Percentiles rank a stretch among this genome's conserved stretches.
These are phyloP conservation scores for Drosophila equinoxialis DNA, from an alignment of 1,140 invertebrate genomes.

Conservation along the genomic window DNA sequence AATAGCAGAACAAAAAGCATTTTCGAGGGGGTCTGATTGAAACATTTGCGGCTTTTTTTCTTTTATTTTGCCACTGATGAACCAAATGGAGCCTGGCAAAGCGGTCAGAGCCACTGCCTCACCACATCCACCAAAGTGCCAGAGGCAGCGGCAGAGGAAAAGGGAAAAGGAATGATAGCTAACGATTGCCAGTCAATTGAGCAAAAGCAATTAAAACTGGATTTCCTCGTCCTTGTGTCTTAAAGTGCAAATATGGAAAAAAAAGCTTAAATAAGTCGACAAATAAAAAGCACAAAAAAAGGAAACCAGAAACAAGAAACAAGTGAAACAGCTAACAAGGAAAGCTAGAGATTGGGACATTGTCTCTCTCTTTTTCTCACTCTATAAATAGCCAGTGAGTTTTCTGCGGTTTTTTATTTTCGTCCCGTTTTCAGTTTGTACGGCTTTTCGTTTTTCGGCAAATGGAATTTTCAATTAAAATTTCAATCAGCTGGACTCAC, in stretches of 20 bases:
- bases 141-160: neutral
- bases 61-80: constrained; percentile 9
- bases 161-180: constrained; percentile 2
- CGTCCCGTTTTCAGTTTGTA: constrained; percentile 1
- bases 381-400: constrained; percentile 31
- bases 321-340: constrained; percentile 17
- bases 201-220: constrained; percentile 83
- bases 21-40: constrained; percentile 52
- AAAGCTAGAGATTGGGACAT: constrained; percentile 21
- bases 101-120: neutral
- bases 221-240: constrained; percentile 60
- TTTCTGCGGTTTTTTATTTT: constrained; percentile 63
- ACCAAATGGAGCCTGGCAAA: constrained; percentile 41
- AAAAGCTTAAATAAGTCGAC: constrained; percentile 68
- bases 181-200: constrained; percentile 78
- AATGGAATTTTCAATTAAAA: constrained; percentile 80
- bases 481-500: constrained; percentile 85
- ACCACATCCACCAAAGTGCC: neutral
- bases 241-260: constrained; percentile 70
- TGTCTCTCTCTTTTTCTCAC: neutral
- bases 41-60: constrained; percentile 29
- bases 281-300: constrained; percentile 24
- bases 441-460: constrained; percentile 32
- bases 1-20: constrained; percentile 59
- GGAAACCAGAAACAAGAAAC: constrained; percentile 12